Percentiles rank a stretch among this genome's conserved stretches.
phyloP scores from a whole-genome alignment of 1,140 invertebrate genomes.

The Gryllus bimaculatus region DNA sequence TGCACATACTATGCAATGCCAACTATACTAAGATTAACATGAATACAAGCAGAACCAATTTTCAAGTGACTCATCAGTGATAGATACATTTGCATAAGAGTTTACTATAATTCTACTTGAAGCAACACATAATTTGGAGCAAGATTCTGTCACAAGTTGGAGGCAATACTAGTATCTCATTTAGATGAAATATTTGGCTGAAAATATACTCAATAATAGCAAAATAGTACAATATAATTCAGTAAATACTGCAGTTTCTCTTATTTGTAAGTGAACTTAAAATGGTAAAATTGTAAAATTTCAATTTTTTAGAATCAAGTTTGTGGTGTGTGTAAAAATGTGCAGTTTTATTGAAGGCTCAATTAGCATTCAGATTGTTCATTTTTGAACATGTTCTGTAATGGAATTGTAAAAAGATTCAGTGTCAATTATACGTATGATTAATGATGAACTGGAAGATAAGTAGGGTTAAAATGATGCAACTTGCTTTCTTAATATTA shows the following conservation, averaged over 20 bases:
- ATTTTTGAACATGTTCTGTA: not conserved
- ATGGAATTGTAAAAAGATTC: not conserved
- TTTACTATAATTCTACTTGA: not conserved
- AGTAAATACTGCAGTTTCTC: not conserved
- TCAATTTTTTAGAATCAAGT: not conserved
- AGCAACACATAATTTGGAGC: not conserved
- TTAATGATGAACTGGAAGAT: not conserved
- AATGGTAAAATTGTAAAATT: not conserved
- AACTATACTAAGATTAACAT: not conserved
- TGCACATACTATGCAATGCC: not conserved
- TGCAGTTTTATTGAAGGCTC: not conserved
- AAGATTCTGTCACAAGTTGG: not conserved
- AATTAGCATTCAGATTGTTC: not conserved
- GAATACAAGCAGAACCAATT: not conserved
- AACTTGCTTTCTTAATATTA: not conserved
- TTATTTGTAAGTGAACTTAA: not conserved
- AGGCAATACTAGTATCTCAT: not conserved
- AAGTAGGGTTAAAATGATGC: not conserved
- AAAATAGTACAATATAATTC: not conserved
- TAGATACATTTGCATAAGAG: not conserved
- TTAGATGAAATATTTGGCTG: not conserved
- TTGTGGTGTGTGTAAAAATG: not conserved
- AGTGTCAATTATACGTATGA: slow-evolving; percentile 5
- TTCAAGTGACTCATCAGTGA: slow-evolving; percentile 4
- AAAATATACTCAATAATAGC: not conserved